Evolutionary conservation across 2,797 vertebrate species (phyloP).

Genomic region (Chromis chromis): DNA sequence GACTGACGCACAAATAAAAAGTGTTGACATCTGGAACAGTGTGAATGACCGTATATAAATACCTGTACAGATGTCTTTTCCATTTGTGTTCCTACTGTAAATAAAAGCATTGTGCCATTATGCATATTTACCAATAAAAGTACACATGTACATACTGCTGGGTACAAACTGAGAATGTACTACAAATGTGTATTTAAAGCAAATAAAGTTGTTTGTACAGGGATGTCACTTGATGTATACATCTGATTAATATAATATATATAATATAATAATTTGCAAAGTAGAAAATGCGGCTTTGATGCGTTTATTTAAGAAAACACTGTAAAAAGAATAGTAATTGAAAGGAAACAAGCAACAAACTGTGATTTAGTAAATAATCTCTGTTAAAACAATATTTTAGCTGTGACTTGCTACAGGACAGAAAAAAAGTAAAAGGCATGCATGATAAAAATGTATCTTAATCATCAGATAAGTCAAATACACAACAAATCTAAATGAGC

Average conservation of each 20-base stretch:
- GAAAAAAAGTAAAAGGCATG: slow-evolving; percentile 25
- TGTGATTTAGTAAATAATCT: slow-evolving; percentile 10
- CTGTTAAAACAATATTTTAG: neutral
- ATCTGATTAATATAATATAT: neutral
- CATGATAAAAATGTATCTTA: neutral
- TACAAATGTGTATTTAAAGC: slow-evolving; percentile 32
- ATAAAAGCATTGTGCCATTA: slow-evolving; percentile 29
- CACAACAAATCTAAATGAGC: neutral
- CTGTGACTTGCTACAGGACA: slow-evolving; percentile 18
- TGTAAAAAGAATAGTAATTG: slow-evolving; percentile 40
- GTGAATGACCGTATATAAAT: neutral
- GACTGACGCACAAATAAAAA: neutral
- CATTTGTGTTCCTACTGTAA: slow-evolving; percentile 36
- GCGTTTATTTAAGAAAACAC: slow-evolving; percentile 57
- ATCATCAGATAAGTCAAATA: neutral
- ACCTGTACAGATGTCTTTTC: neutral
- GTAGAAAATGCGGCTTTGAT: slow-evolving; percentile 4
- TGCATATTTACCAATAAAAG: slow-evolving; percentile 33
- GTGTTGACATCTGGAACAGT: neutral
- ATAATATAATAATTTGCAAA: slow-evolving; percentile 4
- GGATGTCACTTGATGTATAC: neutral
- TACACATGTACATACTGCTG: slow-evolving; percentile 27
- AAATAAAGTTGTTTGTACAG: slow-evolving; percentile 44
- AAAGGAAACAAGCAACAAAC: slow-evolving; percentile 23
- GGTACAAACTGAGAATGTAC: slow-evolving; percentile 38